These are phyloP conservation scores for Eugnorisma glareosa DNA, from an alignment of 2,888 invertebrate genomes.

Conservation along the genomic window DNA sequence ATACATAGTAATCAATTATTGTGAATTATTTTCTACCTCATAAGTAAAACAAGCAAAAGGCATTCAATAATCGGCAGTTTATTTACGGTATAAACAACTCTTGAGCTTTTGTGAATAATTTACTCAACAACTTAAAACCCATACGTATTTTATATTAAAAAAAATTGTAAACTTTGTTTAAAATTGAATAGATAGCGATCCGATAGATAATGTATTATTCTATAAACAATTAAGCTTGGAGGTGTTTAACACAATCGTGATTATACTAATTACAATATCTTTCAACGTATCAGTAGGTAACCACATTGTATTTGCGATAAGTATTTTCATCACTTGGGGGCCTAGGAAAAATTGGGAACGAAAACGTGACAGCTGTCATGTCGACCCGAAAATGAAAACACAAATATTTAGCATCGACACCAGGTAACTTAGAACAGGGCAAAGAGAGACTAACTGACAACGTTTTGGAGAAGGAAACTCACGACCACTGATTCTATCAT, in stretches of 20 bases:
- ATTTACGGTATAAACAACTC: slow-evolving; percentile 13
- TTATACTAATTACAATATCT: slow-evolving; percentile 22
- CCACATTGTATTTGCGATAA: slow-evolving; percentile 3
- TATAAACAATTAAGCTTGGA: slow-evolving; percentile 17
- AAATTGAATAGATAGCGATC: slow-evolving; percentile 30
- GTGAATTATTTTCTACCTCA: background rate
- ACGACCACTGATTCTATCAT: background rate
- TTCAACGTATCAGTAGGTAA: background rate
- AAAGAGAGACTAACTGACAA: background rate
- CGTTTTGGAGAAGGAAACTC: background rate
- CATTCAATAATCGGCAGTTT: background rate
- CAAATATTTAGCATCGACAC: background rate
- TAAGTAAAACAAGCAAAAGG: background rate
- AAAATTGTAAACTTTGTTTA: slow-evolving; percentile 24
- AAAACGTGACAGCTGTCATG: background rate
- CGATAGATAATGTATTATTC: slow-evolving; percentile 2
- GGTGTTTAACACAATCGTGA: slow-evolving; percentile 18
- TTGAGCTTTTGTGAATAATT: slow-evolving; percentile 24
- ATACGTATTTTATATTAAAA: slow-evolving; percentile 24
- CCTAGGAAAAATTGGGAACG: background rate
- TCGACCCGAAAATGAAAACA: background rate
- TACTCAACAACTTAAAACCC: slow-evolving; percentile 18
- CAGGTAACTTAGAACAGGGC: no score
- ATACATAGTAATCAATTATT: background rate
- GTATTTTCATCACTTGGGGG: slow-evolving; percentile 6